Percentiles rank a stretch among this genome's conserved stretches.
These are phyloP conservation scores for Penaeus vannamei DNA, from an alignment of 1,140 invertebrate species.

Conservation along the genomic window DNA sequence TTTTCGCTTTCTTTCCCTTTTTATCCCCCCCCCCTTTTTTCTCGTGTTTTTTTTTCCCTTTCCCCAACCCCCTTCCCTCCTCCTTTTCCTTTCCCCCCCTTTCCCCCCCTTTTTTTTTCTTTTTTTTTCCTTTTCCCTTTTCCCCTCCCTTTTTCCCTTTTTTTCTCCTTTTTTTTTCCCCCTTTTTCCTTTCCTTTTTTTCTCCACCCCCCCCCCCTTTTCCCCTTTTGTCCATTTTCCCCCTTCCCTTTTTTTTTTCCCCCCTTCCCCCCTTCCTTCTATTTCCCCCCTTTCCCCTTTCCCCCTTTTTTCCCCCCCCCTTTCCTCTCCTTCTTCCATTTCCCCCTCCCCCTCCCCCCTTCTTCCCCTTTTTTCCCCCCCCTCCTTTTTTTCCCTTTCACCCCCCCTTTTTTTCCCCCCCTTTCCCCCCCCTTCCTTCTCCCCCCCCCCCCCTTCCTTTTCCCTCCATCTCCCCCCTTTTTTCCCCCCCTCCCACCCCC, in stretches of 20 bases:
- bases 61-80: no score
- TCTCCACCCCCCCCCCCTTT: conserved; percentile 25
- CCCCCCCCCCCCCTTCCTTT: not conserved
- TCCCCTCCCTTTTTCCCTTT: not conserved
- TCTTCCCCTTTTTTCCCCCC: not conserved
- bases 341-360: no score
- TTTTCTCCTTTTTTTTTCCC: not conserved
- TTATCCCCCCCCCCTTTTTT: no score
- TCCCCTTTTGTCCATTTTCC: not conserved
- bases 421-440: not conserved
- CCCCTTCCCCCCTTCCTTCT: no score
- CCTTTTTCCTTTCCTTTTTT: not conserved
- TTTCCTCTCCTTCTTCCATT: not conserved
- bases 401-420: not conserved
- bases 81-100: not conserved
- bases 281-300: no score
- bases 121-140: not conserved
- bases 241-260: no score
- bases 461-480: not conserved
- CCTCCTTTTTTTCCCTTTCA: not conserved
- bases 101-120: not conserved
- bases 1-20: no score
- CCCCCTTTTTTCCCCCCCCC: not conserved
- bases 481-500: no score
- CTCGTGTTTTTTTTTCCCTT: no score